Percentiles rank a stretch among this genome's conserved stretches.
Conservation (phyloP, 1,140 invertebrate genomes). For the Theocolax elegans region DNA sequence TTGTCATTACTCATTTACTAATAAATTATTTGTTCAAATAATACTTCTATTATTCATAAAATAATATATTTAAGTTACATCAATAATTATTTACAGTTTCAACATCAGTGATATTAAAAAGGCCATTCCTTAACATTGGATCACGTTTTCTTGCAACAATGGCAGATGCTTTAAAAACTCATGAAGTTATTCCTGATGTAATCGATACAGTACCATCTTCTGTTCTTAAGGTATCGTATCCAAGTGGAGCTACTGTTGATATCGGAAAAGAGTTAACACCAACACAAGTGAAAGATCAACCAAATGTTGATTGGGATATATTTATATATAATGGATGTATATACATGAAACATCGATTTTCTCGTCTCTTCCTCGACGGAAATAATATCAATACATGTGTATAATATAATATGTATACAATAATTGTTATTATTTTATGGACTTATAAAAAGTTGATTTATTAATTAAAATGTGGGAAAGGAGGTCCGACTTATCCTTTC, state of each 20-base stretch:
- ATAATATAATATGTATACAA: conserved; percentile 33
- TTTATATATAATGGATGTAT: too few relatives aligned
- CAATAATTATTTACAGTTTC: too few relatives aligned
- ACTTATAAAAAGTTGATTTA: conserved; percentile 25
- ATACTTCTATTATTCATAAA: too few relatives aligned
- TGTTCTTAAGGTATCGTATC: conserved; percentile 72
- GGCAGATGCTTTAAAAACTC: conserved; percentile 67
- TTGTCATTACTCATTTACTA: too few relatives aligned
- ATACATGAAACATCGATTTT: conserved; percentile 37
- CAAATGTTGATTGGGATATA: conserved; percentile 72
- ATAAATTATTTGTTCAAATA: too few relatives aligned
- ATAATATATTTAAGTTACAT: too few relatives aligned
- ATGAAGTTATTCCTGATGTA: conserved; percentile 78
- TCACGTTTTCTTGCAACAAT: conserved; percentile 58
- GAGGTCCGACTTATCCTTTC: conserved; percentile 37
- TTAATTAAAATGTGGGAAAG: conserved; percentile 37
- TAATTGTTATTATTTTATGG: conserved; percentile 31
- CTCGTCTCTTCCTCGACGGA: conserved; percentile 37
- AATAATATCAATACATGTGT: conserved; percentile 26
- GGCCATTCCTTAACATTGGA: conserved; percentile 43
- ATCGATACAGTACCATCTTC: conserved; percentile 71
- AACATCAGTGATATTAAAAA: too few relatives aligned
- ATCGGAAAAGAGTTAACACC: conserved; percentile 83
- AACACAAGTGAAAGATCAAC: conserved; percentile 76
- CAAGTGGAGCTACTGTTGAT: conserved; percentile 69